phyloP scores from a whole-genome alignment of 2,797 vertebrate genomes.

The Chelmon rostratus region DNA sequence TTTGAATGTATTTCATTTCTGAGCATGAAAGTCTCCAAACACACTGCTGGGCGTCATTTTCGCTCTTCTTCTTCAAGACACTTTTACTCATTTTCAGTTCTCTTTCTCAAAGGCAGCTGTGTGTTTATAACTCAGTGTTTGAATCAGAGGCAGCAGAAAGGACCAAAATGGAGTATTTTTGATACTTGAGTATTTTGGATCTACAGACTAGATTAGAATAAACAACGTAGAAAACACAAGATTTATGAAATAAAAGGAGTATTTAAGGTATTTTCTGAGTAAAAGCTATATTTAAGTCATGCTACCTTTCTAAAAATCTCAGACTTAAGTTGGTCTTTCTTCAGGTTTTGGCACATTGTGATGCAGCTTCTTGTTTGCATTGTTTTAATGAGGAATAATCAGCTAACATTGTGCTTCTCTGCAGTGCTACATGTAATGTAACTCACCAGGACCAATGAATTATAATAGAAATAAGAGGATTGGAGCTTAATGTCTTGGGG shows the following conservation, averaged over 20 bases:
- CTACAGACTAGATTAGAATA: slow-evolving; percentile 26
- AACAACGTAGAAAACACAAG: neutral
- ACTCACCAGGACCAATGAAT: neutral
- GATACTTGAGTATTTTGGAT: slow-evolving; percentile 61
- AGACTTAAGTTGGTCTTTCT: neutral
- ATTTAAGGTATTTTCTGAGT: slow-evolving; percentile 40
- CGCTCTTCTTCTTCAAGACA: neutral
- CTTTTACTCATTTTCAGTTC: neutral
- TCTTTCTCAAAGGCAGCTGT: slow-evolving; percentile 62
- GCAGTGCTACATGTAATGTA: neutral
- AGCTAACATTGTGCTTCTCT: slow-evolving; percentile 2
- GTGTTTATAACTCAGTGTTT: slow-evolving; percentile 28
- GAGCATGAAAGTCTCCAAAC: slow-evolving; percentile 38
- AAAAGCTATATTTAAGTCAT: slow-evolving; percentile 9
- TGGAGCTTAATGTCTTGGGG: neutral
- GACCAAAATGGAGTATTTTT: slow-evolving; percentile 72
- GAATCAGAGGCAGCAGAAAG: slow-evolving; percentile 32
- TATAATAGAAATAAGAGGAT: neutral
- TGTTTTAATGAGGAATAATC: neutral
- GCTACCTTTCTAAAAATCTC: slow-evolving; percentile 3
- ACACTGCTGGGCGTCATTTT: slow-evolving; percentile 26
- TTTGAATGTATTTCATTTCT: slow-evolving; percentile 61
- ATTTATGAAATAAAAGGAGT: neutral
- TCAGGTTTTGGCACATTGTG: neutral
- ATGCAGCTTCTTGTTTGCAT: slow-evolving; percentile 11